Evolutionary conservation across 2,797 vertebrate species (phyloP), one percentile per base, ranked within the genome.

Genomic region (Dipus sagitta): DNA sequence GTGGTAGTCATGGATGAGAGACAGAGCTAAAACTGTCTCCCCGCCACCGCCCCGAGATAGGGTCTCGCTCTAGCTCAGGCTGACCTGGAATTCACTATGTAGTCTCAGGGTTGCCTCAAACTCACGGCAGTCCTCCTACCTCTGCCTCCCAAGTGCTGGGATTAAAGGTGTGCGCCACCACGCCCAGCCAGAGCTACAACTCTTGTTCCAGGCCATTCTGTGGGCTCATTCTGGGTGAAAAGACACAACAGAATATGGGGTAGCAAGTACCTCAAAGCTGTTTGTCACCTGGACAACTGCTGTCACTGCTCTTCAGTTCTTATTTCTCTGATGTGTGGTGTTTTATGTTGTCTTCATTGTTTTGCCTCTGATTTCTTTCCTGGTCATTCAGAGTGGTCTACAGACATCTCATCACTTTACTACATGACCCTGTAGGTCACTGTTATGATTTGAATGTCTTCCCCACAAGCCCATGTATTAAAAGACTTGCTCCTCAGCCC

Each of bases 311-410:
- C 78, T 58, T n/a, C 26, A 77, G 0, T 47, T 87, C 32, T 79
- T 81, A 8, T 0, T 70, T 84, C 64, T 83, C 75, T 77, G 65
- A 81, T 70, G 30, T 9, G 3, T 20, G 28, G 8, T 60, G 20
- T 34, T 75, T 91, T 34, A 65, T 82, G 21, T 67, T 82, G 60
- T 26, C 32, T 0, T 75, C 58, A 58, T 74, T 94, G 42, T 81
- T 90, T 83, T 67, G 30, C 58, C 67, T 62, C 87, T 65, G 62
- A 42, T 81, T 95, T 88, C 76, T 90, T 93, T 86, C 75, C 84
- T 80, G 10, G 72, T 28, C 26, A 58, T 26, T 42, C n/a, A 32
- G 14, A 83, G 17, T 34, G 58, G 47, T 89, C 84, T 78, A 34
- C 4, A 84, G 79, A 42, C 18, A 17, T 81, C 38, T 60, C 30